Conservation (phyloP, 2,888 invertebrate genomes). For the Rhagonycha lutea region DNA sequence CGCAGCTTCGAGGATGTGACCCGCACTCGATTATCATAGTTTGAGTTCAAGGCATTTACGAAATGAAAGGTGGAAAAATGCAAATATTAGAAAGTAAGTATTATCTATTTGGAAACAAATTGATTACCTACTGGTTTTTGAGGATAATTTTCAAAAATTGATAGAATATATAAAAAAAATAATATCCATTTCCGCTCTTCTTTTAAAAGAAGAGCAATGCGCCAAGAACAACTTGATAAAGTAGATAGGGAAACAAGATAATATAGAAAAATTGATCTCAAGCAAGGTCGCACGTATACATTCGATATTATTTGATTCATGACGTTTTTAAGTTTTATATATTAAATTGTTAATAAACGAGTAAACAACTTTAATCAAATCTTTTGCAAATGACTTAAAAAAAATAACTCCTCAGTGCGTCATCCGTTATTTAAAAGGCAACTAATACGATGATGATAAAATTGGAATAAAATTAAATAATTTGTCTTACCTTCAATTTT, state of each 20-base stretch:
- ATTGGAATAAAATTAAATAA: not conserved
- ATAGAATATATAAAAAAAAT: no score
- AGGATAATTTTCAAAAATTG: no score
- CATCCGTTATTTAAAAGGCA: not conserved
- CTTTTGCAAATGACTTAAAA: not conserved
- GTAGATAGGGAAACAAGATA: not conserved
- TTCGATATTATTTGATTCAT: not conserved
- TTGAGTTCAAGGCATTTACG: not conserved
- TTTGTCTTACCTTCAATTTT: not conserved
- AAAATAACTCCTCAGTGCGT: not conserved
- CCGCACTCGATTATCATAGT: no score
- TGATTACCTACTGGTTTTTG: no score
- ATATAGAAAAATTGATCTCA: not conserved
- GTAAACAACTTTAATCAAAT: not conserved
- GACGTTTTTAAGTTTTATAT: not conserved
- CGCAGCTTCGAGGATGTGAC: no score
- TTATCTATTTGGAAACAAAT: no score
- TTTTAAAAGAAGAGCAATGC: no score
- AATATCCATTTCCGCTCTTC: no score
- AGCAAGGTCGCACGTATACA: not conserved
- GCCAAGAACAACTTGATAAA: not conserved
- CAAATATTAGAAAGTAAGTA: no score
- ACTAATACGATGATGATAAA: not conserved
- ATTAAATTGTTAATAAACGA: not conserved
- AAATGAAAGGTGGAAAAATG: not conserved